Evolutionary conservation across 1,140 invertebrate species (phyloP).

Genomic region (Drosophila oshimai): DNA sequence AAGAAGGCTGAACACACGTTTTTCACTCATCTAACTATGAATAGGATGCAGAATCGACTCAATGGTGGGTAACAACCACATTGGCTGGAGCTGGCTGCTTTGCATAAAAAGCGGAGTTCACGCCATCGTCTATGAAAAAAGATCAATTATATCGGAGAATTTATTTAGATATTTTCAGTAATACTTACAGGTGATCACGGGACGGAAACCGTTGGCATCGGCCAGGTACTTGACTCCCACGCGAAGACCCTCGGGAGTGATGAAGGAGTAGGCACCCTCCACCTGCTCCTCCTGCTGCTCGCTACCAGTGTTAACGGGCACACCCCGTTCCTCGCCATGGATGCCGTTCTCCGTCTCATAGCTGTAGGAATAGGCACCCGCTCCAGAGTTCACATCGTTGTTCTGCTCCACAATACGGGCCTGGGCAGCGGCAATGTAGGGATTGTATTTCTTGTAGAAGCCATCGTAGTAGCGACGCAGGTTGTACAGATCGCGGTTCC

Average conservation of each 20-base stretch:
- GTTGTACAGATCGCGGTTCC: constrained; percentile 72
- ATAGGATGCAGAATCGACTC: background rate
- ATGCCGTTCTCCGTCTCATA: constrained; percentile 85
- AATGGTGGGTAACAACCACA: constrained; percentile 61
- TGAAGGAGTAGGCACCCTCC: constrained; percentile 69
- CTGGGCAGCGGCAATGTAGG: constrained; percentile 52
- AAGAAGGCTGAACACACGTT: constrained; percentile 31
- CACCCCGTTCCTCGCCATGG: constrained; percentile 83
- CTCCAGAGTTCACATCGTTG: constrained; percentile 43
- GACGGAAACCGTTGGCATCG: constrained; percentile 75
- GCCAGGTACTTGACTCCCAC: constrained; percentile 71
- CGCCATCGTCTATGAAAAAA: constrained; percentile 61
- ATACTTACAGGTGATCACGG: constrained; percentile 69
- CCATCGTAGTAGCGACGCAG: constrained; percentile 70
- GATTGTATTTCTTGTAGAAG: constrained; percentile 74
- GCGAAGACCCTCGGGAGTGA: constrained; percentile 69
- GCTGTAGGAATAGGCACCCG: constrained; percentile 56
- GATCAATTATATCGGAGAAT: background rate
- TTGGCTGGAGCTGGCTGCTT: constrained; percentile 59
- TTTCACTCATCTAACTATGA: constrained; percentile 3
- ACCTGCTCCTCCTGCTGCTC: constrained; percentile 66
- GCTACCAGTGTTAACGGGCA: constrained; percentile 76
- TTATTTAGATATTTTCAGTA: background rate
- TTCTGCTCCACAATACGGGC: constrained; percentile 60
- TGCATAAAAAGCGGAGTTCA: constrained; percentile 64